Conservation (phyloP, 92 coral and sea anemone species). For the Palythoa grandis region DNA sequence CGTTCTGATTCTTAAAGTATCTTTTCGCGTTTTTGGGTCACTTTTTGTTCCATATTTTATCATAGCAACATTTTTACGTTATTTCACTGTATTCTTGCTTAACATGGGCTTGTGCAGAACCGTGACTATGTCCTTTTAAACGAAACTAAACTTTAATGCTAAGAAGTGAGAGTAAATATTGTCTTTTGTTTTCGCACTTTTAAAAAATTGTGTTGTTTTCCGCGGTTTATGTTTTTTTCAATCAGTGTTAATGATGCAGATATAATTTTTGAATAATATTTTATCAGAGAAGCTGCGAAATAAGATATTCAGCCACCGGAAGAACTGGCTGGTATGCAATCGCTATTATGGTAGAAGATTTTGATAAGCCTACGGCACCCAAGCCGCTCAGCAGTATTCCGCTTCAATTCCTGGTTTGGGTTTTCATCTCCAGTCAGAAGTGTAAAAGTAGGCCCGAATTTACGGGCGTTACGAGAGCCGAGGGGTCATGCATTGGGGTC, state of each 20-base stretch:
- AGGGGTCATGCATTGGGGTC: constrained; percentile 81
- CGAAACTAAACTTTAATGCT: too few relatives aligned
- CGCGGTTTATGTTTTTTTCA: background rate
- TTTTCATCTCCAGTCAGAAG: constrained; percentile 50
- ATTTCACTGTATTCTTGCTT: too few relatives aligned
- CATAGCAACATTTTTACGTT: too few relatives aligned
- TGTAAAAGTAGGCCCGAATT: constrained; percentile 73
- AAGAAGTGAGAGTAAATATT: too few relatives aligned
- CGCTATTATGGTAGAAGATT: constrained; percentile 79
- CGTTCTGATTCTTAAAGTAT: too few relatives aligned
- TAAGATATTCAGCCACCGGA: constrained; percentile 55
- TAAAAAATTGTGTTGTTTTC: background rate
- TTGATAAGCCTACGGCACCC: constrained; percentile 56
- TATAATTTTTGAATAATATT: background rate
- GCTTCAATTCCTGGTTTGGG: constrained; percentile 73
- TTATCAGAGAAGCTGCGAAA: constrained; percentile 64
- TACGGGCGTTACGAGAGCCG: constrained; percentile 63
- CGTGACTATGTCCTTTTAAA: too few relatives aligned
- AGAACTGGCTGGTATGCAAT: constrained; percentile 66
- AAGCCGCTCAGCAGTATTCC: constrained; percentile 74
- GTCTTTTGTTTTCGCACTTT: background rate
- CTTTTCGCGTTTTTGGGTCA: too few relatives aligned
- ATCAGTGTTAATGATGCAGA: too few relatives aligned
- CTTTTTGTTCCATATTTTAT: too few relatives aligned
- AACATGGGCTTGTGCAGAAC: too few relatives aligned